Percentiles rank a stretch among this genome's conserved stretches.
Evolutionary conservation across 2,797 vertebrate species (phyloP).

Genomic region (Melanotaenia boesemani): DNA sequence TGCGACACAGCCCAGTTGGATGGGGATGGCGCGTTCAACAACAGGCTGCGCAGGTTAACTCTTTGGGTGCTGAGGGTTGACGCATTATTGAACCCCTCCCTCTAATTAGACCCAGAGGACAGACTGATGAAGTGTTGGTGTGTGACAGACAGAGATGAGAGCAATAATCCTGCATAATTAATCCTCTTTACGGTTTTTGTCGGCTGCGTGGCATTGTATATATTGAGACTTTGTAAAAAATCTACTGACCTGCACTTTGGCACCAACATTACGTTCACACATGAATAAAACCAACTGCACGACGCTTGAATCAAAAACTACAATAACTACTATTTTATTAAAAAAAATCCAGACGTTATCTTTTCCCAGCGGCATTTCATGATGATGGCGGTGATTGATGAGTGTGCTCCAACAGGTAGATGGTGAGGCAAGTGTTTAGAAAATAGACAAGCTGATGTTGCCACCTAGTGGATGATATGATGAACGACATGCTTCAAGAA

Average conservation of each 20-base stretch:
- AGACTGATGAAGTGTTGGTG: constrained; percentile 17
- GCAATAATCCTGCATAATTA: constrained; percentile 1
- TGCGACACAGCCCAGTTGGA: constrained; percentile 74
- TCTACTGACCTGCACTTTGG: not conserved
- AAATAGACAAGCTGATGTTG: constrained; percentile 19
- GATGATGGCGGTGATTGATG: too few species aligned
- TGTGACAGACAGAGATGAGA: not conserved
- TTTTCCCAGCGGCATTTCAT: too few species aligned
- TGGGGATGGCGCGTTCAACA: constrained; percentile 71
- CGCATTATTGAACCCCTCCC: constrained; percentile 64
- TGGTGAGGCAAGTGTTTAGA: not conserved
- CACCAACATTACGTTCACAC: not conserved
- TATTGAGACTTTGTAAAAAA: not conserved
- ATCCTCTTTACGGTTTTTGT: not conserved
- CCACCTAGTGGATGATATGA: constrained; percentile 52
- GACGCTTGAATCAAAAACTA: not conserved
- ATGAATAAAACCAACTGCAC: not conserved
- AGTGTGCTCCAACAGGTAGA: constrained; percentile 63
- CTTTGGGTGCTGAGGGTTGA: constrained; percentile 63
- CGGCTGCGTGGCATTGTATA: not conserved
- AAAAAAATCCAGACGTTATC: not conserved
- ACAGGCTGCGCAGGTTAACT: constrained; percentile 75
- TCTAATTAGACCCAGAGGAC: constrained; percentile 48
- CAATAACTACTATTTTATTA: too few species aligned
- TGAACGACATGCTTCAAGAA: constrained; percentile 11